Evolutionary conservation across 1,140 invertebrate genomes (phyloP).

Genomic region (Panagrolaimus sp.): DNA sequence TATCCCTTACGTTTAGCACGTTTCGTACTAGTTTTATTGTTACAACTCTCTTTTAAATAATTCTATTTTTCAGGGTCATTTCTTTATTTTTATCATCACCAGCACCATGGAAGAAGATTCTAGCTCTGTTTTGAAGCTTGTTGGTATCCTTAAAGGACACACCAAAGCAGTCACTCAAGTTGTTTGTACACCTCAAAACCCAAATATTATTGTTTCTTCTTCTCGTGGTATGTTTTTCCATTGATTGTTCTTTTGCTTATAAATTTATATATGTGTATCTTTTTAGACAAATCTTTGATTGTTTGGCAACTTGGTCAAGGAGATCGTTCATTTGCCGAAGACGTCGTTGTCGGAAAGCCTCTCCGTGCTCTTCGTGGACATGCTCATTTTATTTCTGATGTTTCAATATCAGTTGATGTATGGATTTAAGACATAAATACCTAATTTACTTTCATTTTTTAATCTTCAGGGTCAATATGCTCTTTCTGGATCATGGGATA

Average conservation of each 20-base stretch:
- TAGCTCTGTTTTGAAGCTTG: no score
- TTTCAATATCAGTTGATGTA: constrained; percentile 96
- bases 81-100: no score
- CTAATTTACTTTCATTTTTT: no score
- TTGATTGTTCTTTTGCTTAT: no score
- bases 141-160: constrained; percentile 87
- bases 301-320: constrained; percentile 89
- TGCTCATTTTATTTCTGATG: constrained; percentile 96
- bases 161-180: constrained; percentile 99
- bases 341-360: constrained; percentile 62
- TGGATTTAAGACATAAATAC: no score
- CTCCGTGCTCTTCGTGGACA: constrained; percentile 92
- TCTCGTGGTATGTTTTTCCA: constrained; percentile 91
- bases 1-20: no score
- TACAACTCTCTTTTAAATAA: no score
- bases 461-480: constrained; percentile 99
- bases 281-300: constrained; percentile 88
- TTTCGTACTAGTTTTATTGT: no score
- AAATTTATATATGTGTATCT: no score
- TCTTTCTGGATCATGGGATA: constrained; percentile 97
- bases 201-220: constrained; percentile 93
- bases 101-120: no score
- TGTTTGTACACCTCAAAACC: constrained; percentile 94
- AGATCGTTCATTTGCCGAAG: constrained; percentile 67
- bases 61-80: no score